Evolutionary conservation across 1,140 invertebrate genomes (phyloP).

Genomic region (Leucophenga varia): DNA sequence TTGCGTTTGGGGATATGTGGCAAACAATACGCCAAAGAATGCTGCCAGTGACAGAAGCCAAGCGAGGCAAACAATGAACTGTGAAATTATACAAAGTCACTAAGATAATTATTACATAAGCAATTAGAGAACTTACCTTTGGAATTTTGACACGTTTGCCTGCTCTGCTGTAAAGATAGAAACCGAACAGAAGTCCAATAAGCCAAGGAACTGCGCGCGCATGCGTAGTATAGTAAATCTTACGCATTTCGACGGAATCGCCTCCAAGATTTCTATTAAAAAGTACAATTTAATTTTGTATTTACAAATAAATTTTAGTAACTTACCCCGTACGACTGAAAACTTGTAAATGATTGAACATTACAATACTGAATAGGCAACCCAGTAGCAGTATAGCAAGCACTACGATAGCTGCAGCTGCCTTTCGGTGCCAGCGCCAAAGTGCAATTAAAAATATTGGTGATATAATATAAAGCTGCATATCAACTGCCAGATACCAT

Average conservation of each 20-base stretch:
- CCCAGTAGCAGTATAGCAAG: slow-evolving; percentile 28
- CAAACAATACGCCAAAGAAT: slow-evolving; percentile 36
- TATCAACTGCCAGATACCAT: slow-evolving; percentile 87
- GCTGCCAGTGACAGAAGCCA: slow-evolving; percentile 34
- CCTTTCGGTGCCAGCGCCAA: slow-evolving; percentile 61
- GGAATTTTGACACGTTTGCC: slow-evolving; percentile 7
- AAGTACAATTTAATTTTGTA: too few relatives aligned
- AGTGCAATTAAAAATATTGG: slow-evolving; percentile 71
- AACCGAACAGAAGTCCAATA: slow-evolving; percentile 43
- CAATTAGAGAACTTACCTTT: slow-evolving; percentile 2
- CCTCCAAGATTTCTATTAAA: slow-evolving; percentile 35
- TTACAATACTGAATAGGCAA: slow-evolving; percentile 36
- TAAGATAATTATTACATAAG: too few relatives aligned
- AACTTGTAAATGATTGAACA: slow-evolving; percentile 29
- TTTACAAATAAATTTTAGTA: too few relatives aligned
- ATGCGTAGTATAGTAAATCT: slow-evolving; percentile 46
- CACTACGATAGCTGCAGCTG: slow-evolving; percentile 24
- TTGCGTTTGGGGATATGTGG: slow-evolving; percentile 43
- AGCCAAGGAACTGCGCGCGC: slow-evolving; percentile 44
- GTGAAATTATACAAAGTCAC: neutral
- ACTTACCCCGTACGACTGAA: slow-evolving; percentile 31
- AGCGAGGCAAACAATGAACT: too few relatives aligned
- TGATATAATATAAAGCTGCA: slow-evolving; percentile 77
- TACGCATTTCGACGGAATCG: slow-evolving; percentile 28
- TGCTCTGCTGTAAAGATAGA: slow-evolving; percentile 27